Base-by-base conservation (phyloP, 1,140 invertebrate genomes). In the Pseudomyrmex gracilis region DNA sequence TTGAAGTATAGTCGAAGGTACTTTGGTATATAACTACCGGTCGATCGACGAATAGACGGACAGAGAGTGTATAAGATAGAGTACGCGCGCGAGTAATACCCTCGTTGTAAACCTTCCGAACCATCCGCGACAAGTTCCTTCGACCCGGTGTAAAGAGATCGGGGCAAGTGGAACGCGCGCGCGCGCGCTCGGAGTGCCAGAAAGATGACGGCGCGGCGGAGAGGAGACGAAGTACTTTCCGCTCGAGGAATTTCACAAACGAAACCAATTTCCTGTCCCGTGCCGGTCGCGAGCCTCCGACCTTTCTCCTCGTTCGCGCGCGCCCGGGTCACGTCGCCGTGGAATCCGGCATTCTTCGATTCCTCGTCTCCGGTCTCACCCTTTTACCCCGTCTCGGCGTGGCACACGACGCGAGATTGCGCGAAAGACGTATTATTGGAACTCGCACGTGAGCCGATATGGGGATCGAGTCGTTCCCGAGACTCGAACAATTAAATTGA, bases 211-310 rank as follows among this genome's bases (percentile, higher is more conserved):
- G 55, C 45, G 10, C 20, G 17, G 12, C 53, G 24, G 47, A 60
- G 12, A 55, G 34, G 8, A 45, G 51, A 43, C 73, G 24, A 74
- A 58, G 80, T 73, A 73, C 77, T 82, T 89, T 80, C 63, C 60
- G 70, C 84, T 47, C 84, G 73, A 88, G 80, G 70, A 88, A 88
- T 89, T 63, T 88, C 86, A 82, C 87, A 89, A 88, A 89, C 87
- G 87, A 89, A 89, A 89, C 84, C 87, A 89, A 89, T 89, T 89
- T 89, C 87, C 87, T 67, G 84, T 34, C 34, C 84, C 74, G 13
- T 49, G 66, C 17, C 68, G 76, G 82, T 58, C 58, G 58, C 76
- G 49, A 43, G 49, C 73, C 73, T 77, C 43, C 82, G 64, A 64
- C 61, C 77, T 66, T 71, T 61, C 66, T 73, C 49, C 70, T 53